Conservation (phyloP, 2,113 vertebrate species). For the Panthera tigris region DNA sequence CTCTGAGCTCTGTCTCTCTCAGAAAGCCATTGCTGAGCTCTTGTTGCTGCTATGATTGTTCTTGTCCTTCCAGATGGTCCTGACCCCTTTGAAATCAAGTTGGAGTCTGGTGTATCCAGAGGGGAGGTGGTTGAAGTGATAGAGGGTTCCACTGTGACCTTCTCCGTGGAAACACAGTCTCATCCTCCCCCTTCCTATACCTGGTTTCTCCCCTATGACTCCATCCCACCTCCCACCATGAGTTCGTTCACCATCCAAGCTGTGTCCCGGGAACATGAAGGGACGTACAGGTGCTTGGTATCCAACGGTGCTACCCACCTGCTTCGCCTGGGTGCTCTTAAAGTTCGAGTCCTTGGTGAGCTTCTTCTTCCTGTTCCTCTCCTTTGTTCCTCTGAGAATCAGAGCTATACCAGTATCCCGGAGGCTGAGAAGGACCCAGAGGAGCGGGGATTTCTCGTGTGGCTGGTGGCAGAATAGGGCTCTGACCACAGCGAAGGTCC, state of each 20-base stretch:
- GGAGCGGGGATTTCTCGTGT: background rate
- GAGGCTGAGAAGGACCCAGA: background rate
- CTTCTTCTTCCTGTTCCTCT: background rate
- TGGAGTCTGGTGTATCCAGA: background rate
- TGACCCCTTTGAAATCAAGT: background rate
- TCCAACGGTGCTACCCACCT: background rate
- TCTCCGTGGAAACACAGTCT: background rate
- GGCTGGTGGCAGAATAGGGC: background rate
- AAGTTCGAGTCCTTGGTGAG: conserved; percentile 28
- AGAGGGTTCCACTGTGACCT: background rate
- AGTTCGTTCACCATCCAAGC: background rate
- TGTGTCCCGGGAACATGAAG: background rate
- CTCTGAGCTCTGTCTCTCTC: accelerated
- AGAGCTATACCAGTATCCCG: background rate
- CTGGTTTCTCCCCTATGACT: conserved; percentile 26
- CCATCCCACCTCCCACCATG: accelerated
- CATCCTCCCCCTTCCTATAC: background rate
- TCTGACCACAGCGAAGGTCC: background rate
- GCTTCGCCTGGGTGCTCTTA: background rate
- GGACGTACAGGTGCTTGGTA: background rate
- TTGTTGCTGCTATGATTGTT: background rate
- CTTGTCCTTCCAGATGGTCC: conserved; percentile 50
- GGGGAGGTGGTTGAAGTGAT: background rate
- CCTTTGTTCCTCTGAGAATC: background rate
- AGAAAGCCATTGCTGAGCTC: background rate